phyloP scores from a whole-genome alignment of 2,888 invertebrate species.

The Ryuthela nishihirai region DNA sequence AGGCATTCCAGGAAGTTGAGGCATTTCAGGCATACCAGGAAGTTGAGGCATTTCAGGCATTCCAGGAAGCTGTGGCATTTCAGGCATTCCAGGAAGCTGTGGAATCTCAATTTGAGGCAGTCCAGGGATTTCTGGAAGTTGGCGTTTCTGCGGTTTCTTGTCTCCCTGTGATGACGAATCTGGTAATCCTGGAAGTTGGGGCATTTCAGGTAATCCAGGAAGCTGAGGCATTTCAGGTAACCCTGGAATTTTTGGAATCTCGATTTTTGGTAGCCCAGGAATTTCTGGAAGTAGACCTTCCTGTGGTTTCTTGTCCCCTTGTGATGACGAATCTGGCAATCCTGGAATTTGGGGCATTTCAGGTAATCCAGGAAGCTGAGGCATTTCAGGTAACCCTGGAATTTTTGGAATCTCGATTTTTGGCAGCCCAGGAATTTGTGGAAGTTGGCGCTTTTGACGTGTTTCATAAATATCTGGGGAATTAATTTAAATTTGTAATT shows the following conservation, averaged over 20 bases:
- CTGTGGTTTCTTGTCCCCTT: too few species aligned
- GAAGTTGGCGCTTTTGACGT: too few species aligned
- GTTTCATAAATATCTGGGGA: too few species aligned
- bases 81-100: not conserved
- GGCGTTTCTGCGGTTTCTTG: too few species aligned
- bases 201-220: conserved; percentile 11
- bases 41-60: conserved; percentile 9
- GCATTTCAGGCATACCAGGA: conserved; percentile 6
- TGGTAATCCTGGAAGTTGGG: conserved; percentile 11
- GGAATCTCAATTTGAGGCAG: not conserved
- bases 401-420: conserved; percentile 17
- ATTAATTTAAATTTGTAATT: too few species aligned
- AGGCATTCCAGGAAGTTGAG: conserved; percentile 5
- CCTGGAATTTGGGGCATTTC: conserved; percentile 10
- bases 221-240: conserved; percentile 18
- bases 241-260: conserved; percentile 17
- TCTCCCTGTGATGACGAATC: not conserved
- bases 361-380: conserved; percentile 15
- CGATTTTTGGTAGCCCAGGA: not conserved
- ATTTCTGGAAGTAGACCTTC: conserved; percentile 8
- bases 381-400: conserved; percentile 6
- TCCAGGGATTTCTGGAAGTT: not conserved
- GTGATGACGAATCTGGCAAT: too few species aligned
- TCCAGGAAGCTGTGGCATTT: conserved; percentile 8
- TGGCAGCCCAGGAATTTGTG: conserved; percentile 8